Evolutionary conservation across 2,888 invertebrate genomes (phyloP).

Genomic region (Apantesis nais): DNA sequence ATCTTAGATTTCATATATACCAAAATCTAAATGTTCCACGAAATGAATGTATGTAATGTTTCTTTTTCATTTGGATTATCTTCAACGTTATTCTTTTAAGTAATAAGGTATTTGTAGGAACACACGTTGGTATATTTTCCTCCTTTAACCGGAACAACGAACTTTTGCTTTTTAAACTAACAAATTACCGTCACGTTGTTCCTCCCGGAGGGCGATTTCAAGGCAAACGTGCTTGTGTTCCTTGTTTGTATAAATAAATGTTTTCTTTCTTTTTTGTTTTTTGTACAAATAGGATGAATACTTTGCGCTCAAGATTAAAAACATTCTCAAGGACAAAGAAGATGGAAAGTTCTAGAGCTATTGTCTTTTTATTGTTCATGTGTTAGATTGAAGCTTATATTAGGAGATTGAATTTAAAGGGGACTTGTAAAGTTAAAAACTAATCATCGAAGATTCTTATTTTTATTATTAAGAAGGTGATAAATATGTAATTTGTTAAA

Average conservation of each 20-base stretch:
- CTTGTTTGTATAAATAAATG: constrained; percentile 21
- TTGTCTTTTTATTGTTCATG: not conserved
- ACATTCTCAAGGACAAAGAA: not conserved
- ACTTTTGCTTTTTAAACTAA: constrained; percentile 23
- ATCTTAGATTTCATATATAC: too few species aligned
- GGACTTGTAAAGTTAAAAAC: not conserved
- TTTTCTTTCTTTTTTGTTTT: constrained; percentile 17
- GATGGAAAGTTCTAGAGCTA: not conserved
- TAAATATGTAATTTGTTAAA: not conserved
- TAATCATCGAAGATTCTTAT: not conserved
- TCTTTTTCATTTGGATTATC: not conserved
- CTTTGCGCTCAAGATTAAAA: constrained; percentile 3
- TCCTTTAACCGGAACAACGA: constrained; percentile 9
- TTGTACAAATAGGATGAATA: not conserved
- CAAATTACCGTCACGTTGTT: constrained; percentile 26
- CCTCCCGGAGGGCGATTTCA: constrained; percentile 19
- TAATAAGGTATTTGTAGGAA: not conserved
- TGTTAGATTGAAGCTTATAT: not conserved
- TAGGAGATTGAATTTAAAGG: not conserved
- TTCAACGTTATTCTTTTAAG: not conserved
- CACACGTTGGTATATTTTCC: not conserved
- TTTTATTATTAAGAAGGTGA: too few species aligned
- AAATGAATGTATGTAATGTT: not conserved
- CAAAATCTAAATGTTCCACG: not conserved
- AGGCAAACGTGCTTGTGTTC: constrained; percentile 17